phyloP scores from a whole-genome alignment of 2,797 vertebrate species.

The Coreius guichenoti region DNA sequence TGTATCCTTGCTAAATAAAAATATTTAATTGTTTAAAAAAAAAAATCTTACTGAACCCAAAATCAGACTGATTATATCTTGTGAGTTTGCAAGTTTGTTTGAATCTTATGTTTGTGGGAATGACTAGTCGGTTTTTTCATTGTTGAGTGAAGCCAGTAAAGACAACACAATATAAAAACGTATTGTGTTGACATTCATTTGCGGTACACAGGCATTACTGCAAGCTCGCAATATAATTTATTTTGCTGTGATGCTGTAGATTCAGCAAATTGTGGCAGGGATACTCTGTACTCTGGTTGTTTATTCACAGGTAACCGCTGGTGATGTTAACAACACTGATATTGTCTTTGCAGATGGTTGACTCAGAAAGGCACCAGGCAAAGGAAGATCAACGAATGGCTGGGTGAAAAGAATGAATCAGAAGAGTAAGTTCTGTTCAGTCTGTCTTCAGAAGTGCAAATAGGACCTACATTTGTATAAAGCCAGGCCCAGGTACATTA shows the following conservation, averaged over 20 bases:
- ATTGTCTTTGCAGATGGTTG: conserved; percentile 87
- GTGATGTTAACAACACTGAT: conserved; percentile 6
- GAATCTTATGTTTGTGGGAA: background rate
- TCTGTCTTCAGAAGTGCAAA: background rate
- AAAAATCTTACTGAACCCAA: background rate
- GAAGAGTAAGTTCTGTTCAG: conserved; percentile 88
- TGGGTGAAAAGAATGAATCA: conserved; percentile 92
- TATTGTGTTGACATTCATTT: background rate
- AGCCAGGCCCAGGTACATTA: background rate
- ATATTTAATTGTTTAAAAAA: no score
- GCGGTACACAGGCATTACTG: background rate
- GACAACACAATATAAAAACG: background rate
- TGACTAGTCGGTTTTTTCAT: background rate
- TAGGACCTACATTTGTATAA: background rate
- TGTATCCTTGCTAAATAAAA: background rate
- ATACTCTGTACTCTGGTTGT: background rate
- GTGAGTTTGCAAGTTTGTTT: background rate
- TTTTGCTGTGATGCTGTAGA: background rate
- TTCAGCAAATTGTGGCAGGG: background rate
- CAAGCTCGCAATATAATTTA: background rate
- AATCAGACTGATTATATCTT: background rate
- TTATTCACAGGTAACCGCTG: background rate
- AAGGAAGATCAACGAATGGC: conserved; percentile 97
- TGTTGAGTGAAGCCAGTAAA: background rate
- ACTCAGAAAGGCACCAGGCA: conserved; percentile 97